Evolutionary conservation across 2,113 vertebrate genomes (phyloP), one percentile per base, ranked within the genome.

Genomic region (Peromyscus polionotus): DNA sequence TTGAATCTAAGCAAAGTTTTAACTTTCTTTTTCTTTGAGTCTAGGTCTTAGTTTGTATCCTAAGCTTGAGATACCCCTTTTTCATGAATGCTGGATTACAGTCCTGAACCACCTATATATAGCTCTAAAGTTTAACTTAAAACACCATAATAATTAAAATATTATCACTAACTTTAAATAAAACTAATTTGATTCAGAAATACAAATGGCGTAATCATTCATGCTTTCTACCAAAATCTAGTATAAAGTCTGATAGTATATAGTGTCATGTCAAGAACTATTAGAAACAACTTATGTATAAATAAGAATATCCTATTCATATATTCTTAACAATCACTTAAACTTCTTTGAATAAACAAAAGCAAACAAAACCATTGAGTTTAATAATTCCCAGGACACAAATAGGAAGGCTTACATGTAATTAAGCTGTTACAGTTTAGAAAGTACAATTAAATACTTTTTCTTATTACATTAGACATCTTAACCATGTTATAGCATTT

Each of bases 381-480:
- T 48, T 39, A 14, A 9, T 61, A 94, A 65, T 90, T 68, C 7
- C 13, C 16, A 57, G 77, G 22, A n/a, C 9, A 39, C 39, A 19
- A 65, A 39, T 6, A 76, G 5, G 3, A 84, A 93, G 63, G 8
- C 3, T 59, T 33, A 81, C 39, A 73, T 81, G 17, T 33, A 67
- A 28, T 70, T 31, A 70, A 85, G 36, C 7, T 84, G 42, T 81
- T 81, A 33, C 11, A 59, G 36, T 80, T 90, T 83, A 86, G 3
- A 72, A 95, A 81, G 3, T 65, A 61, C 57, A 77, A 88, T 42
- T 95, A 51, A 91, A 67, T 65, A 67, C 54, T 80, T 75, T 94
- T 20, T 65, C 5, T 81, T 91, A 76, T 0, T 85, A 72, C 14
- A 86, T 39, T 84, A 61, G 70, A 84, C 79, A 42, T 42, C 36